These are phyloP conservation scores for Paguma larvata DNA, from an alignment of 2,797 vertebrate genomes.

Conservation along the genomic window DNA sequence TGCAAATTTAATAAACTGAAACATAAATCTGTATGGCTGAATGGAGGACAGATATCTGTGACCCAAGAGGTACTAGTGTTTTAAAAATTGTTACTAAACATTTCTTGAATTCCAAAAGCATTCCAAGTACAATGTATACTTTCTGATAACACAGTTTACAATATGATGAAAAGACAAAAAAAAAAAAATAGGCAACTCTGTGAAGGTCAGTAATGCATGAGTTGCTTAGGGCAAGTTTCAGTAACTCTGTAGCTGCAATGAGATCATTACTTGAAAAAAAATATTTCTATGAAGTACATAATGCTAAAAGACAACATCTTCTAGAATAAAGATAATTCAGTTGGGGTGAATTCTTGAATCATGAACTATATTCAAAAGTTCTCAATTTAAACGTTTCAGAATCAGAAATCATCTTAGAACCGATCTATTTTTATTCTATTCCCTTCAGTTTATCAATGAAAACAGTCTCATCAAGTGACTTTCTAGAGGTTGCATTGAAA, in stretches of 20 bases:
- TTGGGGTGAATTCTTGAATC: not conserved
- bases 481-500: not conserved
- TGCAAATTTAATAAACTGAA: conserved; percentile 21
- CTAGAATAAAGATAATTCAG: not conserved
- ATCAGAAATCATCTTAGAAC: not conserved
- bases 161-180: not conserved
- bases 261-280: conserved; percentile 46
- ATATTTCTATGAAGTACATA: not conserved
- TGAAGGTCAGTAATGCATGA: conserved; percentile 24
- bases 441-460: conserved; percentile 42
- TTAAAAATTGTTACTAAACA: conserved; percentile 18
- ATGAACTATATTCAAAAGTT: not conserved
- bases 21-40: not conserved
- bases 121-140: conserved; percentile 11
- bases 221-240: not conserved
- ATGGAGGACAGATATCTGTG: not conserved
- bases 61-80: not conserved
- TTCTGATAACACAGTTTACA: conserved; percentile 40
- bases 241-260: conserved; percentile 7
- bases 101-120: conserved; percentile 61
- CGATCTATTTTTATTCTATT: not conserved
- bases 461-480: not conserved
- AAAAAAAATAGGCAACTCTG: not conserved
- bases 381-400: conserved; percentile 42
- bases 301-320: not conserved